Conservation (phyloP, 2,113 vertebrate species). For the Sialia sialis region DNA sequence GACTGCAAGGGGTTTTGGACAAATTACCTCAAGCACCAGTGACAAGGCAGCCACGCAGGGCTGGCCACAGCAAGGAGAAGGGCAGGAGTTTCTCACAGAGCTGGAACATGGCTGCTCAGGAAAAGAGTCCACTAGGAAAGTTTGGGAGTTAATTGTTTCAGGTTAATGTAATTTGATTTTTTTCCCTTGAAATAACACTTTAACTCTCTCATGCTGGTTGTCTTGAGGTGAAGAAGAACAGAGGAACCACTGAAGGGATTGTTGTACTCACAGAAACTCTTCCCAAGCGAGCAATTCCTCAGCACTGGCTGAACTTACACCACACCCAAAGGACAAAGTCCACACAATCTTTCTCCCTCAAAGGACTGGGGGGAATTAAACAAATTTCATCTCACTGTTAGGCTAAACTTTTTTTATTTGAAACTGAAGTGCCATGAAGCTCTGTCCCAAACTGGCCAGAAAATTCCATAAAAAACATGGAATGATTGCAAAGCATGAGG, state of each 20-base stretch:
- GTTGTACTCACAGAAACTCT: neutral
- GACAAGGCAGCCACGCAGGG: neutral
- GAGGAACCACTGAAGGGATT: neutral
- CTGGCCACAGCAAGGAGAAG: neutral
- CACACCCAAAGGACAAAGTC: neutral
- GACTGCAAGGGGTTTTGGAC: neutral
- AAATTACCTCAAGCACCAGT: constrained; percentile 12
- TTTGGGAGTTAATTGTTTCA: neutral
- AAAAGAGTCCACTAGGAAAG: neutral
- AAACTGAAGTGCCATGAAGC: neutral
- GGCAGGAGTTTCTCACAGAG: neutral
- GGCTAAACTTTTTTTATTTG: neutral
- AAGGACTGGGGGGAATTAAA: neutral
- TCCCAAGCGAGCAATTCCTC: neutral
- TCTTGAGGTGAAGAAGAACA: neutral
- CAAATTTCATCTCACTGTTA: neutral
- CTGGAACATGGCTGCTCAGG: neutral
- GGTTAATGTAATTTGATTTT: neutral
- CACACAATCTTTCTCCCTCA: neutral
- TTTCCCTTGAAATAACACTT: neutral
- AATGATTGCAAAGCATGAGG: rapidly evolving
- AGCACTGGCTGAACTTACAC: neutral
- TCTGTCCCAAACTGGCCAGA: neutral
- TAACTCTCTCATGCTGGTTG: neutral
- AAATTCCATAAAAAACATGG: neutral